Conservation (phyloP, 2,888 invertebrate species). For the Loripinus fragilis region DNA sequence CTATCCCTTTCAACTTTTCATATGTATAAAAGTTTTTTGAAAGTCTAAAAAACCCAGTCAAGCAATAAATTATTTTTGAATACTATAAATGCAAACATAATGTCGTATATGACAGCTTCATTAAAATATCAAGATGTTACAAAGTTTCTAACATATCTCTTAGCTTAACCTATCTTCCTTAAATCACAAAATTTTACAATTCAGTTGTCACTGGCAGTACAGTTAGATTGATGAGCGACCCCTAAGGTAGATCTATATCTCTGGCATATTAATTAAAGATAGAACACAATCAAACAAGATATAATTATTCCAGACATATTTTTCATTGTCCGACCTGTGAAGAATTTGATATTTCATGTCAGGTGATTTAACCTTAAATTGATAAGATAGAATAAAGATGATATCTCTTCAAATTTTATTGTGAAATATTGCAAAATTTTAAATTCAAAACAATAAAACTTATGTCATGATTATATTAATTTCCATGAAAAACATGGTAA, state of each 20-base stretch:
- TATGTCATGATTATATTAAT: neutral
- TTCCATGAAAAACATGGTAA: neutral
- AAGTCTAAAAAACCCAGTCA: no score
- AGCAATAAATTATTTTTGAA: no score
- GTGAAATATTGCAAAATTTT: neutral
- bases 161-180: neutral
- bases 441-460: slow-evolving; percentile 12
- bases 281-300: slow-evolving; percentile 18
- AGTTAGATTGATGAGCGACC: neutral
- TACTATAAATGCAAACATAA: no score
- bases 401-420: slow-evolving; percentile 9
- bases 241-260: slow-evolving; percentile 12
- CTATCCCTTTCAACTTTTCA: no score
- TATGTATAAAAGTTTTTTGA: no score
- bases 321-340: slow-evolving; percentile 34
- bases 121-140: neutral
- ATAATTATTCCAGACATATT: slow-evolving; percentile 27
- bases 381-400: slow-evolving; percentile 16
- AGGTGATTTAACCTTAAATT: slow-evolving; percentile 6
- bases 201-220: neutral
- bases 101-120: slow-evolving; percentile 11
- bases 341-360: slow-evolving; percentile 25
- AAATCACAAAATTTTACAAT: slow-evolving; percentile 14
- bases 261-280: slow-evolving; percentile 17
- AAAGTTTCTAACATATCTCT: slow-evolving; percentile 10